These are phyloP conservation scores for Cryptoleucopteryx plumbea DNA, from an alignment of 2,113 vertebrate genomes.

Conservation along the genomic window DNA sequence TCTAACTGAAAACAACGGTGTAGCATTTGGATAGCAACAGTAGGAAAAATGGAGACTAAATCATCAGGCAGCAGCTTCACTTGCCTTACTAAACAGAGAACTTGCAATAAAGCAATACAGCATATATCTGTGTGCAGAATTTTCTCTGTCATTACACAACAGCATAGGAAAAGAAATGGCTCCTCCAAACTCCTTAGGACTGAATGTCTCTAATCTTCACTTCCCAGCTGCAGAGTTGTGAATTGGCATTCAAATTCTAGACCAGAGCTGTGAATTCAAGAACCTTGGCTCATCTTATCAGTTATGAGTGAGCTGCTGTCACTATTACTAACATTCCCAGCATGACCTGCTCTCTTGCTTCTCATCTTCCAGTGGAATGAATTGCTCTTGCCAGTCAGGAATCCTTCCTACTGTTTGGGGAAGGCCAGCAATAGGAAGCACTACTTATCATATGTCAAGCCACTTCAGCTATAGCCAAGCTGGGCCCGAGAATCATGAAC, in stretches of 20 bases:
- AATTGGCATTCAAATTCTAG: neutral
- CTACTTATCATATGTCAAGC: neutral
- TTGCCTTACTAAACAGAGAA: neutral
- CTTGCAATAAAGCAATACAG: neutral
- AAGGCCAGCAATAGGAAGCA: neutral
- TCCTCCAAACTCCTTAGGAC: neutral
- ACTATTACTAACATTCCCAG: neutral
- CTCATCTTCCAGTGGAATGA: neutral
- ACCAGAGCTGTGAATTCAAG: neutral
- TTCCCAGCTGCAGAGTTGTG: neutral
- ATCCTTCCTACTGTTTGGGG: neutral
- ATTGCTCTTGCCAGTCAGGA: neutral
- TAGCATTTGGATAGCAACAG: neutral
- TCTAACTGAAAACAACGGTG: neutral
- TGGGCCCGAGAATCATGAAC: neutral
- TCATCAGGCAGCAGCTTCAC: neutral
- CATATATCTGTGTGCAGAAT: neutral
- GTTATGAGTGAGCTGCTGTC: neutral
- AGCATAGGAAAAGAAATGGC: neutral
- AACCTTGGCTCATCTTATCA: neutral
- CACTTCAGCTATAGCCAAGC: neutral
- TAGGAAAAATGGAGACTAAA: neutral
- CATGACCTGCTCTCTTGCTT: neutral
- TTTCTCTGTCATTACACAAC: neutral
- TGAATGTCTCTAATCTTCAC: neutral